phyloP scores from a whole-genome alignment of 1,140 invertebrate genomes.

The Amyelois transitella region DNA sequence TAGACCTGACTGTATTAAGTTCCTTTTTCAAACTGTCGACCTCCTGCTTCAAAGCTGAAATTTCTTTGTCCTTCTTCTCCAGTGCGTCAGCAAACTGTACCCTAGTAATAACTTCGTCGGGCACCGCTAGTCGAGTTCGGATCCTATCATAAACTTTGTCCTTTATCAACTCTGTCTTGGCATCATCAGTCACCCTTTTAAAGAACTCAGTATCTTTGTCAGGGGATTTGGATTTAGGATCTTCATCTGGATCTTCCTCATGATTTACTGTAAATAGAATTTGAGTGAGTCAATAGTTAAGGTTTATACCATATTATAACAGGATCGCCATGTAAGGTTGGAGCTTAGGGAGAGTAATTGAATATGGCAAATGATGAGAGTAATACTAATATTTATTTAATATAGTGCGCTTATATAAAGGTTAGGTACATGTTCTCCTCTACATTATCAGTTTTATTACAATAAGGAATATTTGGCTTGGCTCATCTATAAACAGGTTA shows the following conservation, averaged over 20 bases:
- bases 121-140: slow-evolving; percentile 51
- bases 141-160: slow-evolving; percentile 78
- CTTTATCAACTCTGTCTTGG: slow-evolving; percentile 78
- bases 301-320: neutral
- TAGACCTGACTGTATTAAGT: slow-evolving; percentile 81
- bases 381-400: too few species aligned
- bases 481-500: too few species aligned
- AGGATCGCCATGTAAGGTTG: too few species aligned
- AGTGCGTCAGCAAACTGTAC: slow-evolving; percentile 79
- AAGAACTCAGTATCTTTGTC: slow-evolving; percentile 77
- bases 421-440: too few species aligned
- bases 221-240: slow-evolving; percentile 28
- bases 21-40: slow-evolving; percentile 79
- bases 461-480: too few species aligned
- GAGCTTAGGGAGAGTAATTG: too few species aligned
- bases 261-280: slow-evolving; percentile 30
- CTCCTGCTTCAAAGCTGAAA: slow-evolving; percentile 76
- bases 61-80: slow-evolving; percentile 80
- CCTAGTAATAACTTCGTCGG: slow-evolving; percentile 74
- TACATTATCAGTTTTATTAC: too few species aligned
- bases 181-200: slow-evolving; percentile 79
- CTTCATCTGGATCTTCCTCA: slow-evolving; percentile 24
- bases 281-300: too few species aligned
- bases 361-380: too few species aligned
- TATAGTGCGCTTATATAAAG: too few species aligned